Base-by-base conservation (phyloP, 2,113 vertebrate genomes). In the Zosterops pallidus region DNA sequence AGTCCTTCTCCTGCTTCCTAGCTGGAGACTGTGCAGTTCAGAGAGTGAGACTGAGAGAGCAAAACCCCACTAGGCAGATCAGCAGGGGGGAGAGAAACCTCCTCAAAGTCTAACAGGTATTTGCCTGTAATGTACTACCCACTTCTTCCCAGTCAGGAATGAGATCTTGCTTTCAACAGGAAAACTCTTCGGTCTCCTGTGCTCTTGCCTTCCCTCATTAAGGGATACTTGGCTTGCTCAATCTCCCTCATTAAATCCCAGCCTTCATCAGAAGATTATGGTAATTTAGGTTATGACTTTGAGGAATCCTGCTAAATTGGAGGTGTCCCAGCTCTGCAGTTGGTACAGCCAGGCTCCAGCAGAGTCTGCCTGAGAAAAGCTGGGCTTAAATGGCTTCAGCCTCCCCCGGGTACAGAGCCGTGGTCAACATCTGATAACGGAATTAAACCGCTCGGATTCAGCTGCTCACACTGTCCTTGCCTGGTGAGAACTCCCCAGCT, bases 31-130 rank as follows among this genome's bases (percentile, higher is more conserved):
- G 44, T 42, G 70, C 62, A 76, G 78, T 91, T 79, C 90, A 89
- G 75, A 72, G 85, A 93, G 90, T 59, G 47, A 90, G 79, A 67
- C 50, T 68, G 63, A 87, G 87, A 95, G 80, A 76, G 77, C 82
- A 90, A 69, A 94, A 86, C 50, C 71, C 82, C 71, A 39, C 79
- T 19, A 81, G 86, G 90, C 70, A 94, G 86, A 92, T 35, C 86
- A 95, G 79, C 89, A 83, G 91, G 76, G 25, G 83, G 82, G 41
- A 85, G 25, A 77, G 76, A 55, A 90, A 78, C 68, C 79, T 91
- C 44, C 82, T 89, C 50, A 63, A 26, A 77, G 47, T 62, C 74
- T 94, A 6, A 69, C 59, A 72, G 31, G 78, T 80, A 31, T 96
- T 90, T 72, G 28, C n/a, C 65, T 79, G 44, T 47, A n/a, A 89